These are phyloP conservation scores for Ormia ochracea DNA, from an alignment of 2,888 invertebrate genomes.

Conservation along the genomic window DNA sequence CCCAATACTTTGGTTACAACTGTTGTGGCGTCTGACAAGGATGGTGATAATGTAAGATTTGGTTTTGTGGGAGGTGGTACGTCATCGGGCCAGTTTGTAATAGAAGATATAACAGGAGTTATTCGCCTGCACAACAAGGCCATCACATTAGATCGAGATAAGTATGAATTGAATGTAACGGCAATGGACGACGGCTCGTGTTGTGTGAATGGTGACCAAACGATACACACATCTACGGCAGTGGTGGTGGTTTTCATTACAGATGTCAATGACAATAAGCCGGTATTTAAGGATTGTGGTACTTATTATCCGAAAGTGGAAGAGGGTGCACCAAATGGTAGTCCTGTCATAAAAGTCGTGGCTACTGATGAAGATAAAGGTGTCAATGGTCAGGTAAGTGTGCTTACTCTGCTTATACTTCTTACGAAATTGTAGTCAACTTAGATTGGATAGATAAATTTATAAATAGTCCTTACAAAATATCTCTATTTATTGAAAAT, in stretches of 20 bases:
- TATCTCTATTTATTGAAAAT: no score
- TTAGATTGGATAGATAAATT: no score
- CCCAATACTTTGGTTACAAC: constrained; percentile 97
- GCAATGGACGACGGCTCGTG: constrained; percentile 98
- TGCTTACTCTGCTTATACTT: no score
- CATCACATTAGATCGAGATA: constrained; percentile 92
- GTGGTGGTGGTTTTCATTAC: constrained; percentile 97
- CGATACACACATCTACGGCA: constrained; percentile 94
- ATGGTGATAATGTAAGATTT: constrained; percentile 96
- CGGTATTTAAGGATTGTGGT: constrained; percentile 94
- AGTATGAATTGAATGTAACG: constrained; percentile 97
- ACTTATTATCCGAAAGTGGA: constrained; percentile 95
- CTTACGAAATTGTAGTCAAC: no score
- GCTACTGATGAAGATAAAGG: constrained; percentile 98
- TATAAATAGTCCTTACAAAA: no score
- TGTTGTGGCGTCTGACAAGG: constrained; percentile 97
- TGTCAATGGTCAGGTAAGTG: constrained; percentile 87
- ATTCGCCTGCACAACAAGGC: constrained; percentile 92
- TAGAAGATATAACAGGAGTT: constrained; percentile 96
- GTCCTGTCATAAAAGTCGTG: constrained; percentile 94
- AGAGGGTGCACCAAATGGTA: constrained; percentile 95
- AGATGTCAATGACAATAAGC: constrained; percentile 98
- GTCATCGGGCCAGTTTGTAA: constrained; percentile 94
- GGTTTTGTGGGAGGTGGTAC: constrained; percentile 94
- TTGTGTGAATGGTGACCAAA: constrained; percentile 91